Conservation (phyloP, 2,113 vertebrate species). For the Corythornis madagascariensis region DNA sequence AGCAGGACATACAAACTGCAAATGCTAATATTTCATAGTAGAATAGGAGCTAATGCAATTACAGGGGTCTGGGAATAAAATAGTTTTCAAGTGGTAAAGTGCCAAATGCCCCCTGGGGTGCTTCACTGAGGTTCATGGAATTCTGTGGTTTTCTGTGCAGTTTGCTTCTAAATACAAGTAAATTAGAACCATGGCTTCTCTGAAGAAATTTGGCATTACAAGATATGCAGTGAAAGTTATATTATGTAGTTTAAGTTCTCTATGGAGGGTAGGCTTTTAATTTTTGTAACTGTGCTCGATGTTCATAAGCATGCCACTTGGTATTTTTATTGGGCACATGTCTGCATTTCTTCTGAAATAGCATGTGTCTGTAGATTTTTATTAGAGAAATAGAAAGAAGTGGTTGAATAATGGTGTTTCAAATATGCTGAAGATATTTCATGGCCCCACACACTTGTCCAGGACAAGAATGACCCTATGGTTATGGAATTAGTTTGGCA, state of each 20-base stretch:
- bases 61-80: neutral
- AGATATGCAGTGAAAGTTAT: neutral
- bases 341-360: neutral
- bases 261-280: neutral
- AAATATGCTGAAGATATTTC: neutral
- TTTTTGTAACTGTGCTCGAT: neutral
- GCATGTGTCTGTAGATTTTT: neutral
- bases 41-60: neutral
- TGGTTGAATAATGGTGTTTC: neutral
- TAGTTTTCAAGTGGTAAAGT: neutral
- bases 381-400: neutral
- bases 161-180: slow-evolving; percentile 17
- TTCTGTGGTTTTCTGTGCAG: slow-evolving; percentile 20
- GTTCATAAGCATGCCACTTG: neutral
- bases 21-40: neutral
- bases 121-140: neutral
- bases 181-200: slow-evolving; percentile 25
- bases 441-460: neutral
- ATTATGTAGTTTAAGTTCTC: neutral
- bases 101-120: neutral
- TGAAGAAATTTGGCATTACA: neutral
- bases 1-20: neutral
- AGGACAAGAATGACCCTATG: neutral
- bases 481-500: neutral
- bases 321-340: neutral